Base-by-base conservation (phyloP, 2,888 invertebrate species). In the Eubasilissa splendida region DNA sequence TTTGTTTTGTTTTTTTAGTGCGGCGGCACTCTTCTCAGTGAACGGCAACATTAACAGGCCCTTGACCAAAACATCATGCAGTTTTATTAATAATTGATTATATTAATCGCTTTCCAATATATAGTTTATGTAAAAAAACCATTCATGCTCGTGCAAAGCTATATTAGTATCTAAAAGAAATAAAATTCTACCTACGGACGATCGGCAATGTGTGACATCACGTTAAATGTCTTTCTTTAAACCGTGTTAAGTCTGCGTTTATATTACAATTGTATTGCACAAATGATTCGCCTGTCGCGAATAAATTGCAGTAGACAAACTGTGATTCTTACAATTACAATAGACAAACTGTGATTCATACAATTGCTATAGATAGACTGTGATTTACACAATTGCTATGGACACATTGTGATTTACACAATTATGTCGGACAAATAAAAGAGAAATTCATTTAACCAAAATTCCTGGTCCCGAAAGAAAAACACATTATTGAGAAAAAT, bases 81-180 rank as follows among this genome's bases (percentile, higher is more conserved):
- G 42, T 63, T 76, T 63, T 33, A 65, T 76, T 31, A 31, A 52
- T 60, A 42, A 66, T 33, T 66, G 31, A 42, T 66, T 66, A 66
- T n/a, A n/a, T 42, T 66, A 63, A 66, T 66, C 66, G 42, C 66
- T 66, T 66, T 66, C 42, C 42, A 66, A 66, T 66, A 33, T 66
- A 66, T 66, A 66, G n/a, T 12, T 66, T 66, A n/a, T 33, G 31
- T 50, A 66, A 66, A 66, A 63, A 63, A 63, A 74, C 74, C 74
- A 79, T 80, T 63, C 82, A 82, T 82, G 82, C 82, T 75, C 80
- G 82, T 82, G 82, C 82, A 82, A 70, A 78, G 74, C 75, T 79
- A 79, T 22, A 22, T 22, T 22, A 59, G 54, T 65, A 42, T 66
- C 66, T 68, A 77, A 68, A 50, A 68, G 53, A 68, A 77, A 68